Base-by-base conservation (phyloP, 2,888 invertebrate genomes). In the Synanthedon tipuliformis region DNA sequence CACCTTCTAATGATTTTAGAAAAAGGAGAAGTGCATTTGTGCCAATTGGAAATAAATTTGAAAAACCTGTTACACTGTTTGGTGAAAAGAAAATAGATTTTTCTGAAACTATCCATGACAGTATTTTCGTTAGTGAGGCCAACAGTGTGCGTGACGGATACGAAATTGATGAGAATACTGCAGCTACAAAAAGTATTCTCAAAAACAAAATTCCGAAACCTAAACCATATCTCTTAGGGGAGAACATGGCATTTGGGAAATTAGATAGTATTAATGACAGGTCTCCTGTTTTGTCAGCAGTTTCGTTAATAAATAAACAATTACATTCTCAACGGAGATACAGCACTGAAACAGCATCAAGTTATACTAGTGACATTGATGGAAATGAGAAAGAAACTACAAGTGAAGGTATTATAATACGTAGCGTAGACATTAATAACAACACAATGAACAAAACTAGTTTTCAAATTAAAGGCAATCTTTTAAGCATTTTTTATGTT, bases 1-100 rank as follows among this genome's bases (percentile, higher is more conserved):
- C 95, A 10, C 94, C 95, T 4, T 93, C 93, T 1, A 93, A 93
- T 69, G 93, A 94, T 71, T 94, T 94, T 70, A 88, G 95, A 57
- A 88, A 93, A 65, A 84, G 93, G 60, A 89, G 92, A 61, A 89
- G 90, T 61, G 88, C 89, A 51, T 75, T 86, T 66, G 76, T 84
- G 40, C 83, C 88, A 10, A 73, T 84, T 58, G 71, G 69, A 56
- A 85, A 84, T 58, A 78, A 72, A 62, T 71, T 73, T 56, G 85
- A 86, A 55, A 84, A 77, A 62, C 91, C 92, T 0, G 83, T 92
- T n/a, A 90, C 90, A 50, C 89, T 92, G 65, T 93, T 93, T 65
- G 93, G 93, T 0, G 86, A 84, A 55, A 82, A 72, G 60, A 61
- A 55, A 53, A 63, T 61, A 52, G 75, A 80, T 56, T 66, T 70